Evolutionary conservation across 35 echinoderm and acorn worm genomes (phyloP).

Genomic region (Acanthaster planci): DNA sequence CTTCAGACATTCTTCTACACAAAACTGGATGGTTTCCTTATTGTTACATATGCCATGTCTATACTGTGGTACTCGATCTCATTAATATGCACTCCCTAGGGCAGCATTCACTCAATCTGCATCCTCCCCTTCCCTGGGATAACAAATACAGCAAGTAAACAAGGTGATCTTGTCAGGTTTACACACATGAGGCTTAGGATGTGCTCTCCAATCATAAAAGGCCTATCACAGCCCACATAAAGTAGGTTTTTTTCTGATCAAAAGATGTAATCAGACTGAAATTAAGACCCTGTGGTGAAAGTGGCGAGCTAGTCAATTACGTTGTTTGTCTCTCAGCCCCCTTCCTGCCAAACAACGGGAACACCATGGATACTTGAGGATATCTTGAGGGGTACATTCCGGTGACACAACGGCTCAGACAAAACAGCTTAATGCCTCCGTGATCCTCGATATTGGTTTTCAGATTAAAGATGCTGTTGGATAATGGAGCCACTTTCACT

Average conservation of each 20-base stretch:
- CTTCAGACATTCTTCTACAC: too few species aligned
- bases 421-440: neutral
- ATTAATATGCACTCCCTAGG: conserved; percentile 21
- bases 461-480: conserved; percentile 6
- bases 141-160: conserved; percentile 12
- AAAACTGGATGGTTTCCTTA: neutral
- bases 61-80: neutral
- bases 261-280: neutral
- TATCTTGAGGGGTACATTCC: too few species aligned
- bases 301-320: neutral
- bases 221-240: too few species aligned
- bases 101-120: neutral
- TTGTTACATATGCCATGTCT: neutral
- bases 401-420: neutral
- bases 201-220: neutral
- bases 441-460: conserved; percentile 1
- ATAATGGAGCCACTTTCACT: neutral
- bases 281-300: neutral
- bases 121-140: neutral
- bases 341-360: too few species aligned
- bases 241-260: too few species aligned
- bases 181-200: neutral
- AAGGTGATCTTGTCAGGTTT: neutral
- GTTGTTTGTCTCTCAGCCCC: neutral
- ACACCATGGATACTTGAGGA: too few species aligned